Evolutionary conservation across 2,888 invertebrate species (phyloP).

Genomic region (Dryocosmus kuriphilus): DNA sequence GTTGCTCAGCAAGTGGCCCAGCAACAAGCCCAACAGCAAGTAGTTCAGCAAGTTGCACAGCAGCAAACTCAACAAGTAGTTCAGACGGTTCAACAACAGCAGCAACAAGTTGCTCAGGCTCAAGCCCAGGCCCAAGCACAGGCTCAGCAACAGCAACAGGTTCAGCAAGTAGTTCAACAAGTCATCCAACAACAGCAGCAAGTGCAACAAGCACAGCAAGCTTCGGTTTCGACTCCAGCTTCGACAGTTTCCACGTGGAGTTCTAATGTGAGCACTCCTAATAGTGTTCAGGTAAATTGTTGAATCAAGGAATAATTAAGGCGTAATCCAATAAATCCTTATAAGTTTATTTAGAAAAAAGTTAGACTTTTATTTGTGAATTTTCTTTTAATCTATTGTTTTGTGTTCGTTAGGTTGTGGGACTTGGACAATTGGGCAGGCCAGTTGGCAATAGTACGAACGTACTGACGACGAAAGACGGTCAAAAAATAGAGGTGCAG

Average conservation of each 20-base stretch:
- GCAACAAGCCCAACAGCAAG: conserved; percentile 61
- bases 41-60: conserved; percentile 51
- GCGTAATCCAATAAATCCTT: no score
- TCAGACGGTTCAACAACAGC: conserved; percentile 67
- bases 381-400: conserved; percentile 18
- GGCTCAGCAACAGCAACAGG: conserved; percentile 60
- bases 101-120: conserved; percentile 63
- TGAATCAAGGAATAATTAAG: conserved; percentile 20
- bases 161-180: conserved; percentile 55
- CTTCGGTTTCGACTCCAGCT: conserved; percentile 73
- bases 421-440: conserved; percentile 71
- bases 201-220: conserved; percentile 74
- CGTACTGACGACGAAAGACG: conserved; percentile 75
- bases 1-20: conserved; percentile 66
- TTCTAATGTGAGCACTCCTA: conserved; percentile 73
- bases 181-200: conserved; percentile 59
- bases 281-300: conserved; percentile 72
- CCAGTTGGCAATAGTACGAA: conserved; percentile 64
- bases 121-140: conserved; percentile 60
- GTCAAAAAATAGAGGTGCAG: conserved; percentile 75
- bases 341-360: no score
- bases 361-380: conserved; percentile 3
- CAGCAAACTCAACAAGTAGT: conserved; percentile 61
- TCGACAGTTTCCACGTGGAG: conserved; percentile 74
- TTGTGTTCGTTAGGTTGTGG: conserved; percentile 66